phyloP scores from a whole-genome alignment of 2,113 vertebrate genomes.

The Stegostoma tigrinum region DNA sequence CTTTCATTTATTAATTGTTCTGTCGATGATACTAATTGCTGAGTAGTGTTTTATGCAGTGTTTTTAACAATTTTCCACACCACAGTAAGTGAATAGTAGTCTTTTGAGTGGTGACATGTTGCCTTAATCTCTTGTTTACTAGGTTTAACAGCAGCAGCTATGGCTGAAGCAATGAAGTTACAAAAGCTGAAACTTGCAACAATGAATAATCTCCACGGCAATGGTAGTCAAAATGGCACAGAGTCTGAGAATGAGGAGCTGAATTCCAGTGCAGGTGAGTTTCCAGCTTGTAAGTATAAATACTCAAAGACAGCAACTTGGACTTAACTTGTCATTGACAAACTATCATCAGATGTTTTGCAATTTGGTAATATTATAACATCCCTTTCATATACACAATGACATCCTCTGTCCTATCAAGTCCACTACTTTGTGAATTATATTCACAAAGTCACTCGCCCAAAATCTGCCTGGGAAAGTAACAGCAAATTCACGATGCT shows the following conservation, averaged over 20 bases:
- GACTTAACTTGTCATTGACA: neutral
- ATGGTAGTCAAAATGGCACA: conserved; percentile 64
- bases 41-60: neutral
- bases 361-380: neutral
- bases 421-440: neutral
- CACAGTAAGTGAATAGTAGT: neutral
- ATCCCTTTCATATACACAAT: neutral
- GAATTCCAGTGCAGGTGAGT: conserved; percentile 70
- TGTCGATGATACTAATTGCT: neutral
- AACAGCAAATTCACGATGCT: neutral
- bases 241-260: conserved; percentile 78
- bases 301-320: neutral
- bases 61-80: neutral
- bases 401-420: neutral
- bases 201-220: conserved; percentile 76
- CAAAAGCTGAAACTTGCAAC: conserved; percentile 85
- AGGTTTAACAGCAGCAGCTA: conserved; percentile 80
- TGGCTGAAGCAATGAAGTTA: conserved; percentile 83
- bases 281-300: conserved; percentile 11
- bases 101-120: neutral
- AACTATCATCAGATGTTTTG: neutral
- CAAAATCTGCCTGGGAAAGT: neutral
- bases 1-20: neutral
- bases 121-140: conserved; percentile 40
- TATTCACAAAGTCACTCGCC: neutral